A percentile compares a stretch with the other conserved stretches of the same genome.
phyloP scores from a whole-genome alignment of 2,888 invertebrate species.

The Cataglyphis rosenhaueri region DNA sequence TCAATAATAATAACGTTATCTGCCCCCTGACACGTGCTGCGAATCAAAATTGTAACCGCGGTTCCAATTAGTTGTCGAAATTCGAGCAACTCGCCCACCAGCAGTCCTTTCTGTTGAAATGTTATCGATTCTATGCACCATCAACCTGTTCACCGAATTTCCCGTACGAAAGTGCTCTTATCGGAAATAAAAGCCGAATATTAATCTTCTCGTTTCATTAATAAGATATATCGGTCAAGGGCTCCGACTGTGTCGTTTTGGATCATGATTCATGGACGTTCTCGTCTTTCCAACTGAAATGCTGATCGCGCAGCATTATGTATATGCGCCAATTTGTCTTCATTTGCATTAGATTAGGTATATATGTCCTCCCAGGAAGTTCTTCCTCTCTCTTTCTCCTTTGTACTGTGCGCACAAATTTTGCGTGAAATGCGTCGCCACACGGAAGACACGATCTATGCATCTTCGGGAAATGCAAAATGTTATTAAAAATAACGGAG shows the following conservation, averaged over 20 bases:
- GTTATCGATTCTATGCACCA: not conserved
- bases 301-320: conserved; percentile 39
- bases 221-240: conserved; percentile 39
- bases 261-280: conserved; percentile 44
- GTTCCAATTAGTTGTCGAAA: conserved; percentile 21
- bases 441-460: not conserved
- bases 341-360: conserved; percentile 36
- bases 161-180: conserved; percentile 20
- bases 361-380: not conserved
- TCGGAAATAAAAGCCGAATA: conserved; percentile 56
- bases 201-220: conserved; percentile 53
- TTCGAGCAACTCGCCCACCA: not conserved
- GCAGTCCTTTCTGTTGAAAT: not conserved
- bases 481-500: conserved; percentile 25
- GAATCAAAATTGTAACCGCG: not conserved
- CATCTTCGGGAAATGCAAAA: not conserved
- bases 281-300: conserved; percentile 38
- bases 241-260: not conserved
- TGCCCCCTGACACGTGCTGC: not conserved
- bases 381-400: not conserved
- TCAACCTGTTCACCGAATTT: conserved; percentile 38
- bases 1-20: not conserved
- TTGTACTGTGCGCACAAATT: too few relatives aligned
- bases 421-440: not conserved
- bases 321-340: conserved; percentile 44